Conservation (phyloP, 2,797 vertebrate genomes). For the Eurystomus glaucurus region DNA sequence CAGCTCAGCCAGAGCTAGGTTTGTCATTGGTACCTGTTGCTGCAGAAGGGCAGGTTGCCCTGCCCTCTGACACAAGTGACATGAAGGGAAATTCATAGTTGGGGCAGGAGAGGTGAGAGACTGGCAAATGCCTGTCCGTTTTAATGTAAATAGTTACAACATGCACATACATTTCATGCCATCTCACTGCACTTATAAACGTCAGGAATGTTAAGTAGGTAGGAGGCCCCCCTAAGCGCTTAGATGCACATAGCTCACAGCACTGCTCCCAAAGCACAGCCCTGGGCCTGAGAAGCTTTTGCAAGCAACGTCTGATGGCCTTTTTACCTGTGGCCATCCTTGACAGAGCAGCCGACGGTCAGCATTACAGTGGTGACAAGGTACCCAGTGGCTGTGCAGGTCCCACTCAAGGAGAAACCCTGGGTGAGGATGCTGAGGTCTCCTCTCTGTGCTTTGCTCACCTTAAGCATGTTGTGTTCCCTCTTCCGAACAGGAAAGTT, state of each 20-base stretch:
- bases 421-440: neutral
- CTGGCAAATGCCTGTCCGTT: neutral
- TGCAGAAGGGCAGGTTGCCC: neutral
- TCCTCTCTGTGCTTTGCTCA: neutral
- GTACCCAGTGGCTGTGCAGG: accelerated
- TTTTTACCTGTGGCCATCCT: neutral
- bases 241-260: neutral
- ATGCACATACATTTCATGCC: neutral
- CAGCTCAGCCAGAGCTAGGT: neutral
- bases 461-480: accelerated
- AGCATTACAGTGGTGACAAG: accelerated
- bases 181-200: neutral
- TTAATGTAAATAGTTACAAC: neutral
- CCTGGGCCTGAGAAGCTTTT: neutral
- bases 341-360: accelerated
- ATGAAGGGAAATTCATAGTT: neutral
- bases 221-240: neutral
- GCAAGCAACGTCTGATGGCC: neutral
- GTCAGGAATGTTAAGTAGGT: constrained; percentile 1
- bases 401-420: accelerated
- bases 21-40: constrained; percentile 10
- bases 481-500: neutral
- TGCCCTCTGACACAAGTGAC: neutral
- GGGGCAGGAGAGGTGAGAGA: constrained; percentile 10
- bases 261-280: neutral